Evolutionary conservation across 2,888 invertebrate genomes (phyloP), one percentile per base, ranked within the genome.

Genomic region (Busseola fusca): DNA sequence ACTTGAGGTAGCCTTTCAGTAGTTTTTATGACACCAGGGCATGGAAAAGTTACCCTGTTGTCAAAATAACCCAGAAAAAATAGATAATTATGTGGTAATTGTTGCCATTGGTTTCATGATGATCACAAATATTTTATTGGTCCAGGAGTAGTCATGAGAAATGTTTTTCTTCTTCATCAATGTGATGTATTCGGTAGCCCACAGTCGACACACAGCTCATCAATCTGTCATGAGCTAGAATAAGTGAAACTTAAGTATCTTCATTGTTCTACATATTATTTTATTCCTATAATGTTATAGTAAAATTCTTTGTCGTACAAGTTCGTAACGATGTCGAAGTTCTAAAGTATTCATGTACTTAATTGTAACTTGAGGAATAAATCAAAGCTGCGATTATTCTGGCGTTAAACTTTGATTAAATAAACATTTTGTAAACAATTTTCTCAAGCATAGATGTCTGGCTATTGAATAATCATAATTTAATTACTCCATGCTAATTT

Each of bases 271-370:
- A 78, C 57, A 74, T 75, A 64, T 56, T 54, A 65, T 64, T 42
- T 59, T 42, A 56, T 69, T 77, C 50, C 59, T 67, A 64, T 58
- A 69, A 80, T 57, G 18, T 57, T 64, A 12, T 60, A 52, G 64
- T 69, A 59, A 76, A 69, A 80, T 69, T 75, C 67, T 75, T 69
- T 75, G 64, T 57, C 69, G 59, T 69, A 75, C 60, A 80, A 76
- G 67, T 64, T 80, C 9, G n/a, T 16, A 48, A 77, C 69, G 76
- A 77, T 57, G 27, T 64, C 59, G 56, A 76, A 80, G 69, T 80
- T 64, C 45, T 76, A 27, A 80, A 77, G 80, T 64, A 76, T 77
- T 77, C 76, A 80, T 80, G 80, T 80, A 76, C 80, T 69, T 76
- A 64, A 75, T 58, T 75, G 62, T 69, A 77, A 77, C 69, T 80